phyloP scores from a whole-genome alignment of 2,888 invertebrate genomes.

The Erannis defoliaria region DNA sequence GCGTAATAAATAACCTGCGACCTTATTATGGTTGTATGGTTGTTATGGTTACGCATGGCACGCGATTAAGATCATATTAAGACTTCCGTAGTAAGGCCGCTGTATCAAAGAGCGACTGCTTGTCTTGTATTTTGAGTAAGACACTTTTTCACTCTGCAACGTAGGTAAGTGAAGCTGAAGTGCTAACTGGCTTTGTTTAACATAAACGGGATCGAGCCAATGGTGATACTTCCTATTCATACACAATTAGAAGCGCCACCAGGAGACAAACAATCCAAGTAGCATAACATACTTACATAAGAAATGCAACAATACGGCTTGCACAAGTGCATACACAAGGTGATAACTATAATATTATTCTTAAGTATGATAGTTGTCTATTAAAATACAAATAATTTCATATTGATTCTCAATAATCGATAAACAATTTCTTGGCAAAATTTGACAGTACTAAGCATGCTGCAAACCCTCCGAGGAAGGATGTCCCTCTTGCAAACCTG shows the following conservation, averaged over 20 bases:
- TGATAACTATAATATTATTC: constrained; percentile 37
- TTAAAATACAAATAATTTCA: no score
- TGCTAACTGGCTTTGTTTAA: neutral
- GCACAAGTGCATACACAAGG: constrained; percentile 52
- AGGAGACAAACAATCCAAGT: neutral
- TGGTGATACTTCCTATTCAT: neutral
- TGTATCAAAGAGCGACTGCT: no score
- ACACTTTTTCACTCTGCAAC: neutral
- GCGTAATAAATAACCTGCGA: no score
- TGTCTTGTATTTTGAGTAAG: neutral
- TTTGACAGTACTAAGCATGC: no score
- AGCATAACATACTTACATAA: constrained; percentile 11
- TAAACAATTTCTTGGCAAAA: no score
- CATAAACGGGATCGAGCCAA: neutral
- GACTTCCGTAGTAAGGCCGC: neutral
- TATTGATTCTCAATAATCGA: no score
- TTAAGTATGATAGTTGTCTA: no score
- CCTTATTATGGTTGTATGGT: no score
- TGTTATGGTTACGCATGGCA: no score
- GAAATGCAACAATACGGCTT: constrained; percentile 53
- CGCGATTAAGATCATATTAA: no score
- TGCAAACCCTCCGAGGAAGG: no score
- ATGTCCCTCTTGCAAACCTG: no score
- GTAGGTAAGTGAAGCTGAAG: neutral
- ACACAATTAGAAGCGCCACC: neutral